Percentiles rank a stretch among this genome's conserved stretches.
Evolutionary conservation across 2,888 invertebrate genomes (phyloP).

Genomic region (Sphaerophoria taeniata): DNA sequence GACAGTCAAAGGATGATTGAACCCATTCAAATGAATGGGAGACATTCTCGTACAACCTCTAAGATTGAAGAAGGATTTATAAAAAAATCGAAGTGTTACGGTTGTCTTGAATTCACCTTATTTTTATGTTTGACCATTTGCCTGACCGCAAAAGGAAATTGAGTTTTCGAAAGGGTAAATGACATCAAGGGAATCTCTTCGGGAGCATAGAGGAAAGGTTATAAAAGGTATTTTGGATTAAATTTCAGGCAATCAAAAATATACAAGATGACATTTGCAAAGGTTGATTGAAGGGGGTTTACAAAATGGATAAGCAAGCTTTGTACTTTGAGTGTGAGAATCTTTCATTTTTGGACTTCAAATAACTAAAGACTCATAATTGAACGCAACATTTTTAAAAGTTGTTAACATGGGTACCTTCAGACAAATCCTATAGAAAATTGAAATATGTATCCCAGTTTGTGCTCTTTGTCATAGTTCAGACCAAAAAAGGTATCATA

Average conservation of each 20-base stretch:
- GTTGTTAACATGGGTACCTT: too few species aligned
- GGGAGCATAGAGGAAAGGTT: background rate
- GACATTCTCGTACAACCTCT: slow-evolving; percentile 12
- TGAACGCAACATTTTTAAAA: too few species aligned
- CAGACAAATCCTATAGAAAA: too few species aligned
- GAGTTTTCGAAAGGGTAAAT: slow-evolving; percentile 54
- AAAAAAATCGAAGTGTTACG: slow-evolving; percentile 39
- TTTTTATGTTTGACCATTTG: slow-evolving; percentile 65
- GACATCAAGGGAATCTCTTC: slow-evolving; percentile 14
- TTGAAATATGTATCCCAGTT: too few species aligned
- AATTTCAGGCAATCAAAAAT: slow-evolving; percentile 17
- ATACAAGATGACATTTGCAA: background rate
- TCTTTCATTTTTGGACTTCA: too few species aligned
- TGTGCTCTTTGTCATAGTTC: too few species aligned
- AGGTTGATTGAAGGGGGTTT: background rate
- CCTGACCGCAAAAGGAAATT: slow-evolving; percentile 64
- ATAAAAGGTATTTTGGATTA: slow-evolving; percentile 8
- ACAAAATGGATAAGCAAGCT: background rate
- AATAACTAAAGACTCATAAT: too few species aligned
- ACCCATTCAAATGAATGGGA: slow-evolving; percentile 45
- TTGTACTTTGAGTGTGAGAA: too few species aligned
- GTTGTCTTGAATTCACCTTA: slow-evolving; percentile 66
- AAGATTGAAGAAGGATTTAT: slow-evolving; percentile 14
- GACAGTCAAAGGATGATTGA: slow-evolving; percentile 52
- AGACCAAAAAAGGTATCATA: too few species aligned